A percentile compares a stretch with the other conserved stretches of the same genome.
phyloP scores from a whole-genome alignment of 2,888 invertebrate species.

The Odontocerum albicorne region DNA sequence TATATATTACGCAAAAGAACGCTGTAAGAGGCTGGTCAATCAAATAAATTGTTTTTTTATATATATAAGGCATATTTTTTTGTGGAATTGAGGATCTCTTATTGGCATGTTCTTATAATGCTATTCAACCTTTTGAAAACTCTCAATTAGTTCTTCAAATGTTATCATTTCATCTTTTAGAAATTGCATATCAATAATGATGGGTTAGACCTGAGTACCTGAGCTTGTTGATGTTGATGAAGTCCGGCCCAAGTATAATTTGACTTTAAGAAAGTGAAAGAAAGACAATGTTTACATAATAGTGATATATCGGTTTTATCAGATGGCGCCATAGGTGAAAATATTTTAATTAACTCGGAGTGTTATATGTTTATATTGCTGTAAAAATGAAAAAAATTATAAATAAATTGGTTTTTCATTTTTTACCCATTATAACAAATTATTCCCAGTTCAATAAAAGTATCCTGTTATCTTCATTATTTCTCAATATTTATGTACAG shows the following conservation, averaged over 20 bases:
- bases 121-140: neutral
- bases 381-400: slow-evolving; percentile 8
- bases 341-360: slow-evolving; percentile 21
- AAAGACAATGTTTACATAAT: neutral
- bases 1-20: too few relatives aligned
- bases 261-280: slow-evolving; percentile 3
- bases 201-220: slow-evolving; percentile 31
- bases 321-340: slow-evolving; percentile 18
- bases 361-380: slow-evolving; percentile 21
- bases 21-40: too few relatives aligned
- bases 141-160: neutral
- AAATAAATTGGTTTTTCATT: too few relatives aligned
- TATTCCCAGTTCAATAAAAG: too few relatives aligned
- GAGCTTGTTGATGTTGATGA: slow-evolving; percentile 24
- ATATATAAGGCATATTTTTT: too few relatives aligned
- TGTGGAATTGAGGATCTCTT: too few relatives aligned
- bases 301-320: slow-evolving; percentile 6
- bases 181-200: slow-evolving; percentile 32
- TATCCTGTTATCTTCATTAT: too few relatives aligned
- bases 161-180: slow-evolving; percentile 12
- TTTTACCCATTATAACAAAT: too few relatives aligned
- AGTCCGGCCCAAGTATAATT: slow-evolving; percentile 15
- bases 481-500: too few relatives aligned
- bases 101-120: too few relatives aligned
- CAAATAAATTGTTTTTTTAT: too few relatives aligned